phyloP scores from a whole-genome alignment of 2,888 invertebrate species.

The Callosobruchus maculatus region DNA sequence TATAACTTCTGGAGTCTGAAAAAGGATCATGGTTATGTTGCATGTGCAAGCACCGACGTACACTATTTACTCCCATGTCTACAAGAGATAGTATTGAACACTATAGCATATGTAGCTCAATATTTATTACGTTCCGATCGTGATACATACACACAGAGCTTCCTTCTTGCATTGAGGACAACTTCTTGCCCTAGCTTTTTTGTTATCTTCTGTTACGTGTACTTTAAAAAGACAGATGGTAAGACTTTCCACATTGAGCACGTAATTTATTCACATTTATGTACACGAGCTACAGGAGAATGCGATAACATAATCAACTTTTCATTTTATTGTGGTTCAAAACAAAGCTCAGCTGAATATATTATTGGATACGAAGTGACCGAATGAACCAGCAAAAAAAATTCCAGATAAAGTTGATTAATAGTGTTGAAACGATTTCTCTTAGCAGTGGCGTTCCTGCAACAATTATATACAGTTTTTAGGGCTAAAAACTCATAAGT shows the following conservation, averaged over 20 bases:
- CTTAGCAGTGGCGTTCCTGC: not conserved
- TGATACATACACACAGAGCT: no score
- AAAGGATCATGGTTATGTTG: no score
- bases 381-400: not conserved
- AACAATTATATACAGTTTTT: not conserved
- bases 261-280: not conserved
- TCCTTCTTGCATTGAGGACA: no score
- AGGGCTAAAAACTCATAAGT: no score
- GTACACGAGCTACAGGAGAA: not conserved
- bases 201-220: not conserved
- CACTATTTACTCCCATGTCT: no score
- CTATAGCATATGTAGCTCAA: no score
- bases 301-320: not conserved
- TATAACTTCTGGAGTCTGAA: no score
- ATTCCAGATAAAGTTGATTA: not conserved
- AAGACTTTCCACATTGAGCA: not conserved
- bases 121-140: no score
- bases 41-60: no score
- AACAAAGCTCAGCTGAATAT: not conserved
- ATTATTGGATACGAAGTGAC: not conserved
- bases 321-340: not conserved
- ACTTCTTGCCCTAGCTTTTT: no score
- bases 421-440: not conserved
- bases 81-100: no score
- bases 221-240: not conserved